phyloP scores from a whole-genome alignment of 2,888 invertebrate species.

The Sinotaia quadrata region DNA sequence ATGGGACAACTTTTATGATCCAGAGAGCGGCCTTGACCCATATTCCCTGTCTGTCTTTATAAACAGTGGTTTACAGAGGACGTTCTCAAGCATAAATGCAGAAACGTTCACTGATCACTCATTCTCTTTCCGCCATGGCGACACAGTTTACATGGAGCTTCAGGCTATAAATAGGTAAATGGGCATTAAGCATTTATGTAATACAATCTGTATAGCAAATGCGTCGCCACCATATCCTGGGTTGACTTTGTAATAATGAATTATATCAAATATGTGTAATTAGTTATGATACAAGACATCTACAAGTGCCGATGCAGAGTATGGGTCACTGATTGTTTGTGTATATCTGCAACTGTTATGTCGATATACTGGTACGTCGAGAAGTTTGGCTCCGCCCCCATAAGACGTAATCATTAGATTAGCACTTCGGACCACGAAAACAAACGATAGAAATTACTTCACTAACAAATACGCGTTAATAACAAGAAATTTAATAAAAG shows the following conservation, averaged over 20 bases:
- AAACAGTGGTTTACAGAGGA: neutral
- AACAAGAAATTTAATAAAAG: too few species aligned
- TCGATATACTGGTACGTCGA: too few species aligned
- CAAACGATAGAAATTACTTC: too few species aligned
- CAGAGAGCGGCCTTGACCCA: constrained; percentile 4
- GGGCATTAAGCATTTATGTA: neutral
- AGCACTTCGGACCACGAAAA: too few species aligned
- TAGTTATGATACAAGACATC: neutral
- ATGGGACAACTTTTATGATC: constrained; percentile 8
- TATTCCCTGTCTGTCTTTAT: constrained; percentile 4
- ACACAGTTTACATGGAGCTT: neutral
- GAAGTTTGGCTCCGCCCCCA: too few species aligned
- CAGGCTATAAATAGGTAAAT: constrained; percentile 5
- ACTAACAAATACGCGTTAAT: too few species aligned
- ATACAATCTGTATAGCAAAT: neutral
- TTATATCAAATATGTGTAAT: neutral
- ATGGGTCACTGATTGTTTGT: too few species aligned
- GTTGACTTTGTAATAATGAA: neutral
- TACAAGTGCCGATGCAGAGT: neutral
- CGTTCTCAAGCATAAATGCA: neutral
- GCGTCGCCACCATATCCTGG: neutral
- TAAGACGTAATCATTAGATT: too few species aligned
- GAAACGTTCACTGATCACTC: constrained; percentile 1
- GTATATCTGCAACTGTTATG: too few species aligned
- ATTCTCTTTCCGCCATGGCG: neutral